Evolutionary conservation across 2,113 vertebrate genomes (phyloP).

Genomic region (Gnathonemus longibarbis): DNA sequence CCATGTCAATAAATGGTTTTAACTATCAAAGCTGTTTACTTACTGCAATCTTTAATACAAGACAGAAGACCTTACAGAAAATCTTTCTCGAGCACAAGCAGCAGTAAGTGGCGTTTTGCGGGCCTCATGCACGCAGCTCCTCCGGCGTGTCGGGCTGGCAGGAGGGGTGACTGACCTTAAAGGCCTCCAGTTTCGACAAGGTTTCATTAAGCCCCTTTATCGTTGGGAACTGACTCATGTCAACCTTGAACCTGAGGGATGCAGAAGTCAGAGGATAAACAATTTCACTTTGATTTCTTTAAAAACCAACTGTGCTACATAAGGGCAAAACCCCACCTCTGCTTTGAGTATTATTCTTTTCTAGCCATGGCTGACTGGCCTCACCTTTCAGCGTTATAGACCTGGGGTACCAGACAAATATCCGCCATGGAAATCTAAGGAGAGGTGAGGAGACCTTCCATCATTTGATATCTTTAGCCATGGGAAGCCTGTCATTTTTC

Average conservation of each 20-base stretch:
- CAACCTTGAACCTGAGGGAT: conserved; percentile 75
- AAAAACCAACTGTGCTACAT: neutral
- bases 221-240: conserved; percentile 71
- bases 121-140: conserved; percentile 60
- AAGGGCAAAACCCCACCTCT: neutral
- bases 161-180: conserved; percentile 76
- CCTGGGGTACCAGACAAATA: conserved; percentile 87
- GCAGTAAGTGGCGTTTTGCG: neutral
- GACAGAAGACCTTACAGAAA: neutral
- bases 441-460: neutral
- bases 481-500: neutral
- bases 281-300: neutral
- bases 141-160: conserved; percentile 82
- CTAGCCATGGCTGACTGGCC: neutral
- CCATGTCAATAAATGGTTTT: conserved; percentile 35
- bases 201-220: conserved; percentile 76
- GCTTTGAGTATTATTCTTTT: neutral
- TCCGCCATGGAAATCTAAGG: conserved; percentile 91
- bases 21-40: neutral
- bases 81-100: neutral
- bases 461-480: neutral
- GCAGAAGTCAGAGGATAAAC: neutral
- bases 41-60: neutral
- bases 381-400: conserved; percentile 89
- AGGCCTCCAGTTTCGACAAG: conserved; percentile 76